Conservation (phyloP, 2,113 vertebrate species). For the Gopherus flavomarginatus region DNA sequence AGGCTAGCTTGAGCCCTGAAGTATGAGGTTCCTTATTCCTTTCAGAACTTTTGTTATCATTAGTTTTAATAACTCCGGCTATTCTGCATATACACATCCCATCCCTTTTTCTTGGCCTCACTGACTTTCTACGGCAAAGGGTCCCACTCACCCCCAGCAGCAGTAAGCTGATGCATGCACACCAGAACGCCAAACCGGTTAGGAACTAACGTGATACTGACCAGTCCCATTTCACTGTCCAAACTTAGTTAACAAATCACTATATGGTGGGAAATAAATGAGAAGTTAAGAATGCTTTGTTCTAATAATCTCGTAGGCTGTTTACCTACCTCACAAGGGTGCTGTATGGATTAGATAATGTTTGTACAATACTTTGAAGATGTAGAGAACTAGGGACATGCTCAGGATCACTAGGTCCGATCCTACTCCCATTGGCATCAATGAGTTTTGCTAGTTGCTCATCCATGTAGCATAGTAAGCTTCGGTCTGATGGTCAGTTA, state of each 20-base stretch:
- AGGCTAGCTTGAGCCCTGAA: background rate
- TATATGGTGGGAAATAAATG: background rate
- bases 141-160: background rate
- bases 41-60: background rate
- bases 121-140: slow-evolving; percentile 47
- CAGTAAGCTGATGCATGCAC: background rate
- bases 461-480: background rate
- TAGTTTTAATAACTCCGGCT: slow-evolving; percentile 1
- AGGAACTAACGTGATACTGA: background rate
- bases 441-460: background rate
- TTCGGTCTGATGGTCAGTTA: background rate
- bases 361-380: background rate
- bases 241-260: background rate
- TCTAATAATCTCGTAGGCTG: background rate
- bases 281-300: background rate
- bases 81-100: background rate
- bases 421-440: background rate
- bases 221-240: slow-evolving; percentile 6
- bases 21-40: background rate
- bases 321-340: background rate
- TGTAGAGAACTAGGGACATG: background rate
- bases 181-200: background rate
- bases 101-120: slow-evolving; percentile 22
- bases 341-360: background rate
- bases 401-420: background rate